Evolutionary conservation across 2,888 invertebrate species (phyloP).

Genomic region (Meta bourneti): DNA sequence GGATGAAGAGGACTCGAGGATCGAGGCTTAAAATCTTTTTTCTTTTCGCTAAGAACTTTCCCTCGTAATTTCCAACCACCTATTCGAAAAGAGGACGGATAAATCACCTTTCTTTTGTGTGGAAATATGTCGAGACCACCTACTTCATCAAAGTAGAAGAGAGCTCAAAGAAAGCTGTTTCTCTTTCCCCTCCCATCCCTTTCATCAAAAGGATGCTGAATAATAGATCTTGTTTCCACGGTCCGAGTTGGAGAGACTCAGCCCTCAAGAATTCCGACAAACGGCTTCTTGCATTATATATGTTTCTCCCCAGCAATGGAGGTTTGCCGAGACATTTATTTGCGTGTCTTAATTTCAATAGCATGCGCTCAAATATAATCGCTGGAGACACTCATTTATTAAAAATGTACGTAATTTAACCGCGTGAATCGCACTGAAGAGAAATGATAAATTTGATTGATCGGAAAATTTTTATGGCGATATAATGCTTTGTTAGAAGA

Average conservation of each 20-base stretch:
- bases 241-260: neutral
- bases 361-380: neutral
- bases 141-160: neutral
- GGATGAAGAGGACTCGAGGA: neutral
- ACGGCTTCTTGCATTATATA: constrained; percentile 33
- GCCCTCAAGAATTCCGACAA: constrained; percentile 18
- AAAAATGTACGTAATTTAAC: neutral
- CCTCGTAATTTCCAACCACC: neutral
- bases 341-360: neutral
- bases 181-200: neutral
- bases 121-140: neutral
- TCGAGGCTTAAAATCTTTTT: too few species aligned
- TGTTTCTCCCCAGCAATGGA: neutral
- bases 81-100: neutral
- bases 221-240: constrained; percentile 13
- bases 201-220: constrained; percentile 29
- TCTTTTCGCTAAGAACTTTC: neutral
- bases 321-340: neutral
- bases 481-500: too few species aligned
- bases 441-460: neutral
- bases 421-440: neutral
- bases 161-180: neutral
- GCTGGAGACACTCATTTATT: neutral
- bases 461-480: neutral
- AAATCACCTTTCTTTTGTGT: constrained; percentile 1